phyloP scores from a whole-genome alignment of 2,797 vertebrate species.

The Tamandua tetradactyla region DNA sequence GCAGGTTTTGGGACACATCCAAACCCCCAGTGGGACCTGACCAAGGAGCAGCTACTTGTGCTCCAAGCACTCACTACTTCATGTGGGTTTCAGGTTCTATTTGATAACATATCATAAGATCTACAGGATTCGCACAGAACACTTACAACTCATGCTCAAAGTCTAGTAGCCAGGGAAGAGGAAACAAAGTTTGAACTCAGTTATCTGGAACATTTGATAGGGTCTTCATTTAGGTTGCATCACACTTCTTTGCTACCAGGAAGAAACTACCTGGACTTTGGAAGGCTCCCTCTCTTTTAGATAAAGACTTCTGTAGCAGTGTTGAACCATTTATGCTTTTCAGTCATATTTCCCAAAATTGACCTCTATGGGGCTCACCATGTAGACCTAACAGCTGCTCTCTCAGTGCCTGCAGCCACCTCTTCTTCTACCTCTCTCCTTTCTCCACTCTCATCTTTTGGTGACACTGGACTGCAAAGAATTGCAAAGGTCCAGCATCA shows the following conservation, averaged over 20 bases:
- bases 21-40: too few relatives aligned
- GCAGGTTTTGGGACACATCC: too few relatives aligned
- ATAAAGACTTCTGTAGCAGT: neutral
- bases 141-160: neutral
- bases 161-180: neutral
- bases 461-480: neutral
- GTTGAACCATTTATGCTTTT: neutral
- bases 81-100: neutral
- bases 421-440: neutral
- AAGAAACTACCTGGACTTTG: neutral
- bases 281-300: neutral
- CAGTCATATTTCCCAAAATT: neutral
- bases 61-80: neutral
- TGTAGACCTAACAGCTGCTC: neutral
- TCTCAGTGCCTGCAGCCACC: neutral
- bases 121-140: neutral
- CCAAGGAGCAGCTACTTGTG: too few relatives aligned
- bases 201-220: neutral
- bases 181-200: neutral
- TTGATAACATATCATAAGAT: neutral
- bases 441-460: neutral
- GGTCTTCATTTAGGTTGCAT: neutral
- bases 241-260: too few relatives aligned
- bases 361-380: neutral
- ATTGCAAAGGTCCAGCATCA: neutral